Base-by-base conservation (phyloP, 2,888 invertebrate genomes). In the Dilophus febrilis region DNA sequence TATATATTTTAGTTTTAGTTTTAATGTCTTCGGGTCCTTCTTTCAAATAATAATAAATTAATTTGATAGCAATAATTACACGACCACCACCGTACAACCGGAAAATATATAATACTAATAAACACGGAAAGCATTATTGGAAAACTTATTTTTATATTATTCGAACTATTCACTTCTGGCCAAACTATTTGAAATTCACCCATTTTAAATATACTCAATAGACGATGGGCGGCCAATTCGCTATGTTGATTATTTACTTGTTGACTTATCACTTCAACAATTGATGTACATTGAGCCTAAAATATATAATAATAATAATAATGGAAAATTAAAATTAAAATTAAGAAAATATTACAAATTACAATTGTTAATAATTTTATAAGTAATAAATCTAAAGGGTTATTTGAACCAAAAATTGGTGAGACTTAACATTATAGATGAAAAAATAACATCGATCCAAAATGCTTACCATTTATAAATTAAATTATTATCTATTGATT, bases 181-280 rank as follows among this genome's bases (percentile, higher is more conserved):
- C 84, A 77, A 47, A 84, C 77, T 38, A 86, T 80, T 62, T 87
- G 86, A 40, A 88, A 86, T 67, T 87, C 87, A 40, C 87, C 87
- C 68, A 88, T 83, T 67, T 88, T 88, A 67, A 88, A 84, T 60
- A 88, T 86, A 50, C 88, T 88, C 42, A 88, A 71, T 29, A 87
- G 70, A 44, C 85, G 75, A 60, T 88, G 86, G 37, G 86, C 85
- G 54, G 82, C 80, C 49, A 88, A 78, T 54, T 86, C 83, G 48
- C 82, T 78, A 59, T 85, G 78, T 53, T 82, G 79, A 36, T 78
- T 73, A 66, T 87, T 88, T 57, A 90, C 86, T 54, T 84, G 77
- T 46, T 81, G 75, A 56, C 83, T 84, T 45, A 88, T 74, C 47
- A 77, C 72, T 62, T 84, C 81, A 46, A 88, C 66, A 46, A 84